Evolutionary conservation across 2,888 invertebrate species (phyloP).

Genomic region (Cyrtodaria siliqua): DNA sequence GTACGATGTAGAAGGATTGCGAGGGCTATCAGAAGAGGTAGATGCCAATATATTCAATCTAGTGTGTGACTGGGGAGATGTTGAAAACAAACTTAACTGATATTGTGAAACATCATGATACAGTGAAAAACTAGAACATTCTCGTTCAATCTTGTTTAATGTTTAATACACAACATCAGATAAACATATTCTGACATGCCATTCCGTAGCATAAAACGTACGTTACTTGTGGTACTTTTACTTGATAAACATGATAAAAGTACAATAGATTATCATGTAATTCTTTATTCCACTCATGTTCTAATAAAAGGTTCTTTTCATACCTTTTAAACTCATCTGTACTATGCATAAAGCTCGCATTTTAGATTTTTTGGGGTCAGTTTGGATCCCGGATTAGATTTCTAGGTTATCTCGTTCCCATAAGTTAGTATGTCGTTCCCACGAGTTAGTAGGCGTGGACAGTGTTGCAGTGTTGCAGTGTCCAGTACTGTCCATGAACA

Average conservation of each 20-base stretch:
- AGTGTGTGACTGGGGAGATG: constrained; percentile 31
- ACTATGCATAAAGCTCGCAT: constrained; percentile 11
- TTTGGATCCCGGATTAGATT: constrained; percentile 20
- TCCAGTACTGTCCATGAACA: too few species aligned
- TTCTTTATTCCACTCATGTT: neutral
- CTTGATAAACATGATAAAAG: neutral
- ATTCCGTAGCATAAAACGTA: constrained; percentile 5
- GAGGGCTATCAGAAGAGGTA: constrained; percentile 10
- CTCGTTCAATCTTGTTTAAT: constrained; percentile 12
- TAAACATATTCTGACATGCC: constrained; percentile 13
- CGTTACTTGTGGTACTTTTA: constrained; percentile 14
- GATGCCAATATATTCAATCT: constrained; percentile 27
- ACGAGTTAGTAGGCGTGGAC: neutral
- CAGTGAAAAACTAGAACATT: constrained; percentile 13
- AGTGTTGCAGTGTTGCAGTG: too few species aligned
- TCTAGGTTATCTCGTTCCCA: constrained; percentile 4
- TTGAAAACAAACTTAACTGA: constrained; percentile 14
- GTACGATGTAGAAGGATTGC: constrained; percentile 23
- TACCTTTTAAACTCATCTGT: constrained; percentile 7
- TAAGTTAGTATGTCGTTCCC: neutral
- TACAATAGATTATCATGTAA: neutral
- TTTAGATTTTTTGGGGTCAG: constrained; percentile 11
- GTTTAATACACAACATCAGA: constrained; percentile 22
- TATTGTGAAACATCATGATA: constrained; percentile 19
- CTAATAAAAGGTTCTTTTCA: constrained; percentile 10